Base-by-base conservation (phyloP, 2,113 vertebrate species). In the Campylorhamphus procurvoides region DNA sequence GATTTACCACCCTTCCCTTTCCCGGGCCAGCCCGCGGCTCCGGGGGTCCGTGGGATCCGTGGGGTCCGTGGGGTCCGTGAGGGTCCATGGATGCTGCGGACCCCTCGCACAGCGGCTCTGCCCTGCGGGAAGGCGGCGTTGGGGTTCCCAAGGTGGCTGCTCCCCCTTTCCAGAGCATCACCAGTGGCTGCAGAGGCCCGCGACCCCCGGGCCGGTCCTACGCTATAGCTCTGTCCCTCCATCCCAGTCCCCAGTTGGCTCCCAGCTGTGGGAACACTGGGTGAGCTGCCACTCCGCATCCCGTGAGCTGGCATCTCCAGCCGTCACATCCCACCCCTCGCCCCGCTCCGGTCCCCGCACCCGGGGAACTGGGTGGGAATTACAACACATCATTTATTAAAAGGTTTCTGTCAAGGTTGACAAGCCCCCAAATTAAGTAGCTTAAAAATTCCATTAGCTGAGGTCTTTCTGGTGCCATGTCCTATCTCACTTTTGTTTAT, bases 401-500 rank as follows among this genome's bases (percentile, higher is more conserved):
- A 89, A 78, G 71, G 8, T 35, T 77, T 77, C 93, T 94, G 95
- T 88, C 96, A 96, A 84, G 84, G 91, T 76, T 93, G 95, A 91
- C 96, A 94, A 96, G 87, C 81, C 90, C 93, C 92, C 89, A 94
- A 93, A 95, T 96, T 95, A 96, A 97, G 95, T 91, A 94, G 95
- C 96, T 97, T 97, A 94, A 96, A 96, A 96, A 96, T 97, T 95
- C 95, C 95, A 96, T 97, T 97, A 91, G 95, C 85, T 18, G 95
- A 96, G 94, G 96, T 97, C 93, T 95, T 96, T 94, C 96, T 95
- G 93, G 94, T 97, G 95, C 93, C 95, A 88, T 94, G 95, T 96
- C 96, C 95, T 94, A 93, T 90, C 95, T 94, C 91, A 90, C 92
- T 91, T 96, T 95, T 97, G 95, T 97, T 97, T 96, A 96, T 97